Evolutionary conservation across 2,888 invertebrate species (phyloP), one percentile per base, ranked within the genome.

Genomic region (Boloria selene): DNA sequence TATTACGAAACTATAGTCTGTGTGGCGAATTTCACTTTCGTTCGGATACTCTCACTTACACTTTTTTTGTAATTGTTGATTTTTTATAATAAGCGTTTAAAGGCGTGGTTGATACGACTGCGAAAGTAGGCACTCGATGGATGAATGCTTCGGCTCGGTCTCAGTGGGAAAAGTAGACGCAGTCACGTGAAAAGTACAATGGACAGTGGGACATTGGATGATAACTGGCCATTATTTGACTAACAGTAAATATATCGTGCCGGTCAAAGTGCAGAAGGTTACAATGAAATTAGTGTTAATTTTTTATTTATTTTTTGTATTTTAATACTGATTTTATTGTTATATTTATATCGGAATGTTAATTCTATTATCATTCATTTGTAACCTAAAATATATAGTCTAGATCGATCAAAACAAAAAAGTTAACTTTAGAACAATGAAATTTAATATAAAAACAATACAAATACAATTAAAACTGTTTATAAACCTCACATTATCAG

Each of bases 41-140:
- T 69, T 68, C 47, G 53, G 70, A 70, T 70, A 70, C 67, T 59
- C 47, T 59, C 31, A 69, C 73, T 70, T 68, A 70, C 72, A 63
- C 72, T 67, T 60, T 18, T 74, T n/a, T 70, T 71, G 71, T 71
- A 45, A 67, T 70, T 65, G 68, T 70, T 75, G 72, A 67, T 73
- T 74, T 70, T 73, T 75, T 67, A 60, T 55, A 26, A 61, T 58
- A 18, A 17, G 38, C 26, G 45, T 26, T 58, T 60, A 44, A 65
- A 52, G 47, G 61, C 64, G 70, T 61, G 71, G 60, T 67, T 38
- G 76, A 71, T 72, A 77, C 86, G 84, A 76, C 82, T 79, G 77
- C 85, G 83, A 87, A 87, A 85, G 86, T 83, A 81, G 81, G 79
- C 83, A 73, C 72, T 73, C 78, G 77, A 78, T 82, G 80, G 81